These are phyloP conservation scores for Scatophagus argus DNA, from an alignment of 2,113 vertebrate genomes.

Conservation along the genomic window DNA sequence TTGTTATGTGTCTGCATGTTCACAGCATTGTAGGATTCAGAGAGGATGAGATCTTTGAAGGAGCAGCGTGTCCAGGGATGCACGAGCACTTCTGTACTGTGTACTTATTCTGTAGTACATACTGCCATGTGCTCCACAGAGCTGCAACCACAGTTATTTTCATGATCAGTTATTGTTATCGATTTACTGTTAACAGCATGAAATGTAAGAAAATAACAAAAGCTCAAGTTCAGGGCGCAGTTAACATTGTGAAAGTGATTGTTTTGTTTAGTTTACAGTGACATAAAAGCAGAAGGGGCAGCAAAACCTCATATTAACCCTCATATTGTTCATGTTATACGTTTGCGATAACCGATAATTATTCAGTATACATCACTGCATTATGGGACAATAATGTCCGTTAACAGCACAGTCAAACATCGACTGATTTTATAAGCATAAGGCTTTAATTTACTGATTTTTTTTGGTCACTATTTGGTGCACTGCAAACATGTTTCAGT, in stretches of 20 bases:
- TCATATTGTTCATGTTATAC: no score
- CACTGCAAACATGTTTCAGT: not conserved
- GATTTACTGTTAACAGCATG: not conserved
- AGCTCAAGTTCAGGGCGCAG: not conserved
- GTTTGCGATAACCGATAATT: not conserved
- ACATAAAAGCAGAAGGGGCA: not conserved
- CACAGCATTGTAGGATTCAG: conserved; percentile 1
- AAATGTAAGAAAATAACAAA: not conserved
- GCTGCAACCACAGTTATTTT: not conserved
- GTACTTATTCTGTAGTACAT: not conserved
- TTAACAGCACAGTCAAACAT: not conserved
- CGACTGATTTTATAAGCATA: not conserved
- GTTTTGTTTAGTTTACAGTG: not conserved
- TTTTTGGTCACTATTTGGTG: not conserved
- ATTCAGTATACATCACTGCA: not conserved
- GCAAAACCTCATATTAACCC: not conserved
- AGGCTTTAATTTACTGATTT: not conserved
- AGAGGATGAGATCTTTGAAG: not conserved
- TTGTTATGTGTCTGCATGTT: conserved; percentile 14
- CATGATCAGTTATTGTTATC: not conserved
- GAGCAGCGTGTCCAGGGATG: not conserved
- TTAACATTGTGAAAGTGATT: not conserved
- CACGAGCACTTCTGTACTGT: not conserved
- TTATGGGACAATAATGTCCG: not conserved
- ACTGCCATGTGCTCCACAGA: not conserved